These are phyloP conservation scores for Halictus rubicundus DNA, from an alignment of 1,140 invertebrate species.

Conservation along the genomic window DNA sequence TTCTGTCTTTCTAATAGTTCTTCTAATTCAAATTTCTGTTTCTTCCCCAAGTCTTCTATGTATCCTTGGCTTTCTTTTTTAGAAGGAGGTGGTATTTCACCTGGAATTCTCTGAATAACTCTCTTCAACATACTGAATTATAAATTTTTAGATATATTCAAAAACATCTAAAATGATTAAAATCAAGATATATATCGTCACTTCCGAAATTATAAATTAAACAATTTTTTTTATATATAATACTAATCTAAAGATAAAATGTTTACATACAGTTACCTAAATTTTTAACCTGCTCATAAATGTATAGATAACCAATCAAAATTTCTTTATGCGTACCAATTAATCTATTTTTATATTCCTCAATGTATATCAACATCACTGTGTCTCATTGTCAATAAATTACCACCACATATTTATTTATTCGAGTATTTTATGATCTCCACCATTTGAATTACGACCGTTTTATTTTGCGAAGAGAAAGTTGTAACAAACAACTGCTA, in stretches of 20 bases:
- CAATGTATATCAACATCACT: neutral
- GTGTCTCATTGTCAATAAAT: conserved; percentile 2
- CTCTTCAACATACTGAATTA: conserved; percentile 29
- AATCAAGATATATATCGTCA: neutral
- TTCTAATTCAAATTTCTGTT: conserved; percentile 75
- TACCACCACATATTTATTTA: too few relatives aligned
- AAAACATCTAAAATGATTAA: neutral
- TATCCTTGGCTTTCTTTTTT: conserved; percentile 76
- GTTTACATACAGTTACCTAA: too few relatives aligned
- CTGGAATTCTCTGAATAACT: conserved; percentile 71
- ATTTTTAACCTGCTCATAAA: neutral
- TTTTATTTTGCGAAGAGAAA: neutral
- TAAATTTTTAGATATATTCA: neutral
- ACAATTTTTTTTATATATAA: neutral
- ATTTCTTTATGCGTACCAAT: neutral
- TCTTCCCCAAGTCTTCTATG: conserved; percentile 77
- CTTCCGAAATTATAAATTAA: neutral
- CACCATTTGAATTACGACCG: too few relatives aligned
- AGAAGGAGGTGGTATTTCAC: conserved; percentile 58
- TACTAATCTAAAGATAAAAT: too few relatives aligned
- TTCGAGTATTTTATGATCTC: neutral
- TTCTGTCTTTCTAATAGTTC: conserved; percentile 81
- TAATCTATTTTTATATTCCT: neutral
- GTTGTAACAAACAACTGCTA: neutral
- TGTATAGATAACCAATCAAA: neutral